A percentile compares a stretch with the other conserved stretches of the same genome.
phyloP scores from a whole-genome alignment of 2,797 vertebrate species.

The Lateolabrax maculatus region DNA sequence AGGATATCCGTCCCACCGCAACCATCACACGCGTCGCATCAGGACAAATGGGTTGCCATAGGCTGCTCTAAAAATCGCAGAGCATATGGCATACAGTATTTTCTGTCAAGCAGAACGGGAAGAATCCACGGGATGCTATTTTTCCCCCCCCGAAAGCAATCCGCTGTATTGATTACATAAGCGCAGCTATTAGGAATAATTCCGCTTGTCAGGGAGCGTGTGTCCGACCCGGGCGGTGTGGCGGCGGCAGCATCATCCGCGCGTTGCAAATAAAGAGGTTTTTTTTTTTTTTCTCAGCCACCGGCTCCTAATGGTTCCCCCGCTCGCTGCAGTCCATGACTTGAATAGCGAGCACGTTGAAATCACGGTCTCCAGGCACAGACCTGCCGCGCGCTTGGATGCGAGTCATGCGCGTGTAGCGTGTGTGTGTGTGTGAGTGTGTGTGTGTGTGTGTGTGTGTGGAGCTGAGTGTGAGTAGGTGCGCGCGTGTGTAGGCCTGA shows the following conservation, averaged over 20 bases:
- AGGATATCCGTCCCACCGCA: slow-evolving; percentile 76
- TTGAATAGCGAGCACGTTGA: slow-evolving; percentile 78
- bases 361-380: slow-evolving; percentile 65
- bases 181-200: slow-evolving; percentile 63
- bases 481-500: slow-evolving; percentile 55
- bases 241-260: slow-evolving; percentile 56
- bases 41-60: slow-evolving; percentile 64
- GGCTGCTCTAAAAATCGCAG: slow-evolving; percentile 62
- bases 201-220: slow-evolving; percentile 57
- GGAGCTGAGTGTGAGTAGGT: slow-evolving; percentile 13
- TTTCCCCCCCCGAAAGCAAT: slow-evolving; percentile 31
- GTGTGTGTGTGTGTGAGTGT: slow-evolving; percentile 16
- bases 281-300: too few species aligned
- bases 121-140: slow-evolving; percentile 39
- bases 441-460: background rate
- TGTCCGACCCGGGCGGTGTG: slow-evolving; percentile 53
- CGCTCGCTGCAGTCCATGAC: slow-evolving; percentile 79
- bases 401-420: slow-evolving; percentile 48
- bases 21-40: slow-evolving; percentile 74
- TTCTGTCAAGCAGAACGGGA: slow-evolving; percentile 44
- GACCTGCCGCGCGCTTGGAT: slow-evolving; percentile 40
- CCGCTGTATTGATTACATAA: slow-evolving; percentile 72
- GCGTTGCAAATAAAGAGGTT: slow-evolving; percentile 64
- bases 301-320: slow-evolving; percentile 72
- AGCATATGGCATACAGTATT: slow-evolving; percentile 57